Evolutionary conservation across 2,113 vertebrate genomes (phyloP), one percentile per base, ranked within the genome.

Genomic region (Pomatorhinus ruficollis): DNA sequence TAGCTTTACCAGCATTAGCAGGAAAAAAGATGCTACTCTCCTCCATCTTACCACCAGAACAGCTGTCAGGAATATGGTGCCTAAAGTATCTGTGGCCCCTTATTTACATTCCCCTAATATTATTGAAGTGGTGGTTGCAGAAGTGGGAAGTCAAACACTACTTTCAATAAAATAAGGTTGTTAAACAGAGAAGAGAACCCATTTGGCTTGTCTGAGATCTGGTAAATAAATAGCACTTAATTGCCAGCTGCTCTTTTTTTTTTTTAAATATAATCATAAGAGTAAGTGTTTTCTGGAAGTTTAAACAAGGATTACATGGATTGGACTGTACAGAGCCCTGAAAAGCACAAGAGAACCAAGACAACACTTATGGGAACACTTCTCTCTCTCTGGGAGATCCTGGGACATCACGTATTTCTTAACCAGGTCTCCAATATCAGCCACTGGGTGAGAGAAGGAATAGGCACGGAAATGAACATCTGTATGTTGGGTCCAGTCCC

Each of bases 181-280:
- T 75, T 95, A 92, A 94, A 96, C 35, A 90, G 69, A 74, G 75
- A 80, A 40, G n/a, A 94, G 68, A 90, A 92, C 44, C 18, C 83
- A 90, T 81, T 90, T 90, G 93, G 84, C 90, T 93, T 83, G 54
- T 81, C 82, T 86, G 74, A 90, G 79, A 90, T 44, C 27, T 74
- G 60, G 45, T 91, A 87, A 96, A 93, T 94, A 85, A 96, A 83
- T 30, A 83, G 57, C 42, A 85, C 33, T 95, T 91, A 89, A 89
- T 84, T 95, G 66, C 77, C 91, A 89, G 91, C 39, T 95, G 84
- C 63, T 89, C 17, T 15, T 42, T 8, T 86, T 59, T n/a, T 9
- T 56, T 86, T 56, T 77, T 56, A 2, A 54, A 90, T 76, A 72
- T 85, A 59, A 81, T 65, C 37, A 39, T 80, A 83, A 80, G 12